Conservation (phyloP, 2,113 vertebrate species). For the Pitta sordida region DNA sequence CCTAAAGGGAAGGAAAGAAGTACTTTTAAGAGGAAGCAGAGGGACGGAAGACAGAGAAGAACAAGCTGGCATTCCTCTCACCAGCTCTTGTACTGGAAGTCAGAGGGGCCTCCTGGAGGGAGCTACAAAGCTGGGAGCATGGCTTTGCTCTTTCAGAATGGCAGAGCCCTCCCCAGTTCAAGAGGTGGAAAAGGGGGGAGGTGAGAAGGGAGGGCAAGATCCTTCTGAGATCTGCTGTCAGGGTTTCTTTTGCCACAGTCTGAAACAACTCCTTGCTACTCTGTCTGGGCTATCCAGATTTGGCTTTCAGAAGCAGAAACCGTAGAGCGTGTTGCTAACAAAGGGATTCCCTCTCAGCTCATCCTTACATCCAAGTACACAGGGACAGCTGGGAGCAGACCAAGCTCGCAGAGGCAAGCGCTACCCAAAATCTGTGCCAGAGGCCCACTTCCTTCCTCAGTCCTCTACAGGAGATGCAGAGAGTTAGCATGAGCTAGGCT, state of each 20-base stretch:
- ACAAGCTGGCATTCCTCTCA: not conserved
- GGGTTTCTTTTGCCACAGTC: not conserved
- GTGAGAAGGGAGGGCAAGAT: not conserved
- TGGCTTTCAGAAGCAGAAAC: not conserved
- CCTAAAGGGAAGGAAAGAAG: not conserved
- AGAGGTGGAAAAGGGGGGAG: not conserved
- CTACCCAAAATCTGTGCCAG: not conserved
- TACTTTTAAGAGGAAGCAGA: not conserved
- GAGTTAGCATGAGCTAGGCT: not conserved
- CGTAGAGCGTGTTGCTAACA: not conserved
- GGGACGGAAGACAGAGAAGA: not conserved
- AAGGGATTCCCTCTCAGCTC: not conserved
- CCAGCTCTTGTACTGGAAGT: not conserved
- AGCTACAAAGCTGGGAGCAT: not conserved
- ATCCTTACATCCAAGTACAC: not conserved
- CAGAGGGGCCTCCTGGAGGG: not conserved
- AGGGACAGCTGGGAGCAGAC: not conserved
- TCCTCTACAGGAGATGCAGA: not conserved
- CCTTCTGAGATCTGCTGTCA: not conserved
- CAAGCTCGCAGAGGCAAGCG: not conserved
- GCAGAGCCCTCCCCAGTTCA: not conserved
- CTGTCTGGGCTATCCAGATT: not conserved
- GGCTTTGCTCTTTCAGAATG: not conserved
- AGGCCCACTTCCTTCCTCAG: not conserved
- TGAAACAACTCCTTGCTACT: not conserved